Evolutionary conservation across 2,888 invertebrate genomes (phyloP).

Genomic region (Sipha maydis): DNA sequence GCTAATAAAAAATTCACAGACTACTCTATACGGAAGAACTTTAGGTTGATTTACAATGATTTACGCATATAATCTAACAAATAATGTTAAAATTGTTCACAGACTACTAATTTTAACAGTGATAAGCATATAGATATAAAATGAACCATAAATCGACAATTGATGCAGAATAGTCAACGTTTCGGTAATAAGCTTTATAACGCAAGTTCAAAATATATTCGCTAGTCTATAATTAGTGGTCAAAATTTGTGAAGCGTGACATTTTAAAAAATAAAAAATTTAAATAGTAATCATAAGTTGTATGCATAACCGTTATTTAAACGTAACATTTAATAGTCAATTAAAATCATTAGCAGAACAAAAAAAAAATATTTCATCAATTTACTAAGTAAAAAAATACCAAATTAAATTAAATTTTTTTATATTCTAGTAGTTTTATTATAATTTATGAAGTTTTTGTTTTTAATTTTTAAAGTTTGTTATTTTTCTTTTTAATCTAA

Average conservation of each 20-base stretch:
- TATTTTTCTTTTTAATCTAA: no score
- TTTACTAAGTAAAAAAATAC: neutral
- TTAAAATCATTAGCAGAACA: slow-evolving; percentile 20
- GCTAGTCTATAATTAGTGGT: slow-evolving; percentile 26
- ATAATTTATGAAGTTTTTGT: neutral
- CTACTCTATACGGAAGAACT: neutral
- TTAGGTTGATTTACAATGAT: neutral
- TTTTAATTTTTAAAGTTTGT: neutral
- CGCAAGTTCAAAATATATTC: neutral
- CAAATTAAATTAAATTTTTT: neutral
- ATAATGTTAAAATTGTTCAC: neutral
- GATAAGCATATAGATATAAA: neutral
- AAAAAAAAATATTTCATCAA: neutral
- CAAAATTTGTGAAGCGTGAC: neutral
- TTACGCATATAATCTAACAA: neutral
- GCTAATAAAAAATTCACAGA: neutral
- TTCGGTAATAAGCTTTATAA: neutral
- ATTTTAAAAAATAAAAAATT: neutral
- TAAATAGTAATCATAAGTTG: neutral
- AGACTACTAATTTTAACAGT: neutral
- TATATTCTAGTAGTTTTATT: neutral
- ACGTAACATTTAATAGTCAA: neutral
- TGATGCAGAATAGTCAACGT: neutral
- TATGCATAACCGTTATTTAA: neutral
- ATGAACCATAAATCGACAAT: slow-evolving; percentile 12